phyloP scores from a whole-genome alignment of 2,113 vertebrate genomes.

The Zosterops hypoxanthus region DNA sequence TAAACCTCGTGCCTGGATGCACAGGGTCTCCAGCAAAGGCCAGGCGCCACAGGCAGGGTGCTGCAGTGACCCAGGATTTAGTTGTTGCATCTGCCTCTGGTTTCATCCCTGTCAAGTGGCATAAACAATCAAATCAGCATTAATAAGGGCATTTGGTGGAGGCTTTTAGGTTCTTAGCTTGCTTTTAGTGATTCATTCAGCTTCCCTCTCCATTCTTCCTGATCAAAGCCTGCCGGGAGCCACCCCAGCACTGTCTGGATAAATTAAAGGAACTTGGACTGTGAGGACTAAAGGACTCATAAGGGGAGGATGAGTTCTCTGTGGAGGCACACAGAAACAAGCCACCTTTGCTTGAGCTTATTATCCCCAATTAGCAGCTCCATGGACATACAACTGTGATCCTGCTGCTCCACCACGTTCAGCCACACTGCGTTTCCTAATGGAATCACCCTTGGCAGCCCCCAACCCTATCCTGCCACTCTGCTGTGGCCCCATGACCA shows the following conservation, averaged over 20 bases:
- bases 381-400: rapidly evolving
- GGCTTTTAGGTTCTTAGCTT: neutral
- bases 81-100: slow-evolving; percentile 11
- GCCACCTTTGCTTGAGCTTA: neutral
- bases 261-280: neutral
- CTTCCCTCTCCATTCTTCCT: neutral
- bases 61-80: neutral
- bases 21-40: neutral
- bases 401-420: neutral
- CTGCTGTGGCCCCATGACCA: rapidly evolving
- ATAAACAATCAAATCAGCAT: slow-evolving; percentile 26
- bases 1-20: neutral
- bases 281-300: neutral
- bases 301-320: neutral
- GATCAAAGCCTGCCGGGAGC: neutral
- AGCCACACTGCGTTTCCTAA: rapidly evolving
- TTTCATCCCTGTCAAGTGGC: slow-evolving; percentile 23
- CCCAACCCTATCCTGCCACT: neutral
- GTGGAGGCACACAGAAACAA: neutral
- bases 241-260: neutral
- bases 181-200: slow-evolving; percentile 14
- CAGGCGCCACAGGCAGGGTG: neutral
- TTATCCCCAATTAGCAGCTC: neutral
- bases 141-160: slow-evolving; percentile 7
- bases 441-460: neutral